Conservation (phyloP, 2,113 vertebrate genomes). For the Sphaerodactylus townsendi region DNA sequence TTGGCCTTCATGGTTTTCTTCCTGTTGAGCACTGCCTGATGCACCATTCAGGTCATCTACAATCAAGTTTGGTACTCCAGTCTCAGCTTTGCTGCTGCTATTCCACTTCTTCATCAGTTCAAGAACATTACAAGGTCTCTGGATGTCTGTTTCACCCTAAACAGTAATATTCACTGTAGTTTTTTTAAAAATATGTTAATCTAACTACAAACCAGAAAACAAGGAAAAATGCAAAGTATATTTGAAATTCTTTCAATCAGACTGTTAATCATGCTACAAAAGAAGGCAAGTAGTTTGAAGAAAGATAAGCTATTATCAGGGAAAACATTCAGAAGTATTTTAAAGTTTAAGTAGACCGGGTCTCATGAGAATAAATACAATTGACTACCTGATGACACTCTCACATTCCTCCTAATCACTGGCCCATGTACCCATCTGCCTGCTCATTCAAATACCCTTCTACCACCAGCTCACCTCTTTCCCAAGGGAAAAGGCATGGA, state of each 20-base stretch:
- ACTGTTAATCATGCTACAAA: background rate
- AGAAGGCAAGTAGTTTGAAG: background rate
- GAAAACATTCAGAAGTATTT: background rate
- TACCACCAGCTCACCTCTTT: no score
- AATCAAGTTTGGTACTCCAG: background rate
- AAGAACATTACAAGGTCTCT: conserved; percentile 77
- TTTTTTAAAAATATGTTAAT: background rate
- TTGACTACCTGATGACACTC: no score
- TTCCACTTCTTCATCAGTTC: conserved; percentile 83
- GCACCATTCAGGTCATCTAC: conserved; percentile 47
- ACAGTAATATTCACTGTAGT: conserved; percentile 20
- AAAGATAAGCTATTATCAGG: background rate
- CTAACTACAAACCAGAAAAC: background rate
- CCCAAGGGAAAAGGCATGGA: no score
- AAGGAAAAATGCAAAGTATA: background rate
- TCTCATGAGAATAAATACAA: no score
- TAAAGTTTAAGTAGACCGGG: no score
- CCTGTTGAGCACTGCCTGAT: conserved; percentile 16
- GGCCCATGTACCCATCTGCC: no score
- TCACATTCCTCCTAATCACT: no score
- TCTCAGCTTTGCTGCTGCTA: conserved; percentile 29
- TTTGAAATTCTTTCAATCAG: background rate
- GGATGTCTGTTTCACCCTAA: conserved; percentile 77
- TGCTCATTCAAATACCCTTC: no score
- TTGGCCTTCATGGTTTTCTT: conserved; percentile 16